Base-by-base conservation (phyloP, 2,797 vertebrate genomes). In the Falco concolor region DNA sequence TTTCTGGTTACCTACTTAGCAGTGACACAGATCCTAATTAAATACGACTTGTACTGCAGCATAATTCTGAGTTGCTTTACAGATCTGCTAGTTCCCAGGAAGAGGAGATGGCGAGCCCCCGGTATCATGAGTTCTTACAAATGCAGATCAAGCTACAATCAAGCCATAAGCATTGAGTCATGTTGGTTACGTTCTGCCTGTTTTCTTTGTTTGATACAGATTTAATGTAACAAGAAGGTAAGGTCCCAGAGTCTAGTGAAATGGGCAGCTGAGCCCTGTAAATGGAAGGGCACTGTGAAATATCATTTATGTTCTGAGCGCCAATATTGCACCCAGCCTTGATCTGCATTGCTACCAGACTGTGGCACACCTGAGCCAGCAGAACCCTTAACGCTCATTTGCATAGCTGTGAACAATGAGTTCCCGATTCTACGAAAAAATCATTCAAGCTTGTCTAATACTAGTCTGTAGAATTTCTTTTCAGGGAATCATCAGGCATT, bases 261-360 rank as follows among this genome's bases (percentile, higher is more conserved):
- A 87, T 6, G 24, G 40, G 21, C 60, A 78, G 87, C 73, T 73
- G 89, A 85, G 57, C 54, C 54, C n/a, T 53, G 22, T 61, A 21
- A 54, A 49, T 24, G 44, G 19, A 64, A 7, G 4, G 22, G 18
- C 19, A 11, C 56, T 69, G 13, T 60, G 0, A 42, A 47, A 9
- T 63, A 10, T 40, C 6, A 11, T 10, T 74, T 59, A 2, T 75
- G 75, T 73, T 44, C 86, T 87, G 49, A 73, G 30, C 18, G 7
- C 1, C 4, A 0, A 0, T 50, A 12, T 8, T 18, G 14, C 12
- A 10, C 32, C 63, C 44, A 63, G 57, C 49, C 59, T 53, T 76
- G 40, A 18, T 54, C 72, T 84, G 70, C 42, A 18, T 24, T 75
- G 42, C 54, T 54, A 38, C 72, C 38, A 77, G 77, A 23, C 57